Percentiles rank a stretch among this genome's conserved stretches.
phyloP scores from a whole-genome alignment of 1,140 invertebrate species.

The Hycleus cichorii region DNA sequence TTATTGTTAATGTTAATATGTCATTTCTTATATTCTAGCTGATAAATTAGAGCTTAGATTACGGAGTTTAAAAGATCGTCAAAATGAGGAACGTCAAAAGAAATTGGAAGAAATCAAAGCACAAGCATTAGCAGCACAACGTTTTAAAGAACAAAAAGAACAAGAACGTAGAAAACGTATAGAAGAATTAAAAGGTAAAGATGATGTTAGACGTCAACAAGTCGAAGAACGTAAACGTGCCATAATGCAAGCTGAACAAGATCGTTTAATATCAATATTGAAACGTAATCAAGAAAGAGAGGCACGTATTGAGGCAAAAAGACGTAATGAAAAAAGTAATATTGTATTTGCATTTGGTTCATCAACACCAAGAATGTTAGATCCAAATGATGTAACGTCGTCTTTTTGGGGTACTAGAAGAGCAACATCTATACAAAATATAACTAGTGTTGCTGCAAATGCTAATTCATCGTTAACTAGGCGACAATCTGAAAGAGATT shows the following conservation, averaged over 20 bases:
- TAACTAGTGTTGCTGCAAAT: slow-evolving; percentile 44
- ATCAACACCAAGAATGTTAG: slow-evolving; percentile 77
- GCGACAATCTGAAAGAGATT: slow-evolving; percentile 72
- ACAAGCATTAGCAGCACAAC: slow-evolving; percentile 77
- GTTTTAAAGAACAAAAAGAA: slow-evolving; percentile 80
- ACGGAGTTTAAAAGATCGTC: slow-evolving; percentile 64
- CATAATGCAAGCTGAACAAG: slow-evolving; percentile 79
- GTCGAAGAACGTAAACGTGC: slow-evolving; percentile 81
- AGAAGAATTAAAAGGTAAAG: slow-evolving; percentile 69
- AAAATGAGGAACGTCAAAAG: slow-evolving; percentile 77
- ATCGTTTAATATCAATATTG: slow-evolving; percentile 74
- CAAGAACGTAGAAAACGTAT: slow-evolving; percentile 70
- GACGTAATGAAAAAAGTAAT: slow-evolving; percentile 59
- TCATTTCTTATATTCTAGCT: slow-evolving; percentile 30
- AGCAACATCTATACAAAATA: slow-evolving; percentile 80
- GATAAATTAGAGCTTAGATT: slow-evolving; percentile 51
- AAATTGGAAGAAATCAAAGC: slow-evolving; percentile 79
- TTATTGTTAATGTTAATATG: neutral
- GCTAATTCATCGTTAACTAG: slow-evolving; percentile 58
- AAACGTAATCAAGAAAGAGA: slow-evolving; percentile 79
- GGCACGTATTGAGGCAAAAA: slow-evolving; percentile 68
- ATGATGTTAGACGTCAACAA: slow-evolving; percentile 66
- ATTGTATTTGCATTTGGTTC: slow-evolving; percentile 81
- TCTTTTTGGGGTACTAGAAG: slow-evolving; percentile 75
- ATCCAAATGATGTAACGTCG: slow-evolving; percentile 68